These are phyloP conservation scores for Philonicus albiceps DNA, from an alignment of 2,888 invertebrate genomes.

Conservation along the genomic window DNA sequence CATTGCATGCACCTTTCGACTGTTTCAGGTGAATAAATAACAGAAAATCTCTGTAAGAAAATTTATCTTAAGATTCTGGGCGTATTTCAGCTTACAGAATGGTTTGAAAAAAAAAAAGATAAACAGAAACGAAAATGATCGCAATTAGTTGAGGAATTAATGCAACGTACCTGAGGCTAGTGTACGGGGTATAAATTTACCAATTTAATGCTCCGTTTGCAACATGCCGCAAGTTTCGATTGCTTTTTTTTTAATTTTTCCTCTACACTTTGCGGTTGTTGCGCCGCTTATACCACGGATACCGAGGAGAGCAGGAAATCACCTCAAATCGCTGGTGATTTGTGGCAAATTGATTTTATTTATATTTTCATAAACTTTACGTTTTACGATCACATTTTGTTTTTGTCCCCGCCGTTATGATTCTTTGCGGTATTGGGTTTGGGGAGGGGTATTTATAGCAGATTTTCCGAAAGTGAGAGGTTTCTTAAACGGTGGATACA, in stretches of 20 bases:
- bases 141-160: slow-evolving; percentile 1
- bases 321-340: neutral
- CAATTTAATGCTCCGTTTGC: slow-evolving; percentile 8
- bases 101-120: neutral
- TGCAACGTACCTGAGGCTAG: slow-evolving; percentile 4
- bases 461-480: neutral
- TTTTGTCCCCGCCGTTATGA: neutral
- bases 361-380: neutral
- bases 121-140: slow-evolving; percentile 4
- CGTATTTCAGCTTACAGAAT: neutral
- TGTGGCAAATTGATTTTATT: slow-evolving; percentile 9
- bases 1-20: slow-evolving; percentile 12
- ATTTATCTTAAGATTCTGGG: neutral
- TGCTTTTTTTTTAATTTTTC: neutral
- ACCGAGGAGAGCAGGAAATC: neutral
- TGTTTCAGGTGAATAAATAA: slow-evolving; percentile 30
- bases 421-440: neutral
- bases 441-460: neutral
- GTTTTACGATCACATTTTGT: neutral
- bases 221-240: no score
- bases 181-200: neutral
- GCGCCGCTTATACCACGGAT: neutral
- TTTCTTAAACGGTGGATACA: neutral
- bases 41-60: neutral
- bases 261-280: neutral